Percentiles rank a stretch among this genome's conserved stretches.
Evolutionary conservation across 2,888 invertebrate genomes (phyloP).

Genomic region (Leucophenga maculata): DNA sequence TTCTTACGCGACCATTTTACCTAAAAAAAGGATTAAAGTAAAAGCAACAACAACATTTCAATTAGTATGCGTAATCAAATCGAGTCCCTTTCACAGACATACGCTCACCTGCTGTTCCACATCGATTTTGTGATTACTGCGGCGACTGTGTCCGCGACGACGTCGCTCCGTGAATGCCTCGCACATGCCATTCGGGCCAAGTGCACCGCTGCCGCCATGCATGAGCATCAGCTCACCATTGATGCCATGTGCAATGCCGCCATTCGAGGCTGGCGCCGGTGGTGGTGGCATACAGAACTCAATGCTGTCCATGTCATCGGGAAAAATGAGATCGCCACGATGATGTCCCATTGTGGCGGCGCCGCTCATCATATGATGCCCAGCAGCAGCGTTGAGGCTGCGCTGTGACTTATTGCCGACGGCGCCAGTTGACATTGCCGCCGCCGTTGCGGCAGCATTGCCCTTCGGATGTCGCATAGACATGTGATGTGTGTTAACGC

Average conservation of each 20-base stretch:
- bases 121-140: conserved; percentile 71
- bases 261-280: conserved; percentile 58
- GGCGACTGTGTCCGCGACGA: conserved; percentile 66
- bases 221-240: conserved; percentile 58
- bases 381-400: background rate
- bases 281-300: conserved; percentile 70
- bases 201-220: conserved; percentile 58
- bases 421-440: conserved; percentile 25
- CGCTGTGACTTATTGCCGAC: conserved; percentile 31
- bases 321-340: conserved; percentile 68
- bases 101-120: conserved; percentile 69
- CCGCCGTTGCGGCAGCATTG: conserved; percentile 22
- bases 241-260: conserved; percentile 45
- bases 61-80: background rate
- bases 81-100: too few species aligned
- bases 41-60: background rate
- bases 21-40: conserved; percentile 43
- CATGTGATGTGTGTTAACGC: conserved; percentile 39
- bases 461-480: conserved; percentile 58
- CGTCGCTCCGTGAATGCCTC: conserved; percentile 69
- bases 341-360: conserved; percentile 62
- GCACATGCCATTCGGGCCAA: conserved; percentile 11
- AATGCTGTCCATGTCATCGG: conserved; percentile 71
- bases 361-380: conserved; percentile 48
- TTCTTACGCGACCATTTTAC: conserved; percentile 78